Conservation (phyloP, 2,113 vertebrate genomes). For the Cranoglanis bouderius region DNA sequence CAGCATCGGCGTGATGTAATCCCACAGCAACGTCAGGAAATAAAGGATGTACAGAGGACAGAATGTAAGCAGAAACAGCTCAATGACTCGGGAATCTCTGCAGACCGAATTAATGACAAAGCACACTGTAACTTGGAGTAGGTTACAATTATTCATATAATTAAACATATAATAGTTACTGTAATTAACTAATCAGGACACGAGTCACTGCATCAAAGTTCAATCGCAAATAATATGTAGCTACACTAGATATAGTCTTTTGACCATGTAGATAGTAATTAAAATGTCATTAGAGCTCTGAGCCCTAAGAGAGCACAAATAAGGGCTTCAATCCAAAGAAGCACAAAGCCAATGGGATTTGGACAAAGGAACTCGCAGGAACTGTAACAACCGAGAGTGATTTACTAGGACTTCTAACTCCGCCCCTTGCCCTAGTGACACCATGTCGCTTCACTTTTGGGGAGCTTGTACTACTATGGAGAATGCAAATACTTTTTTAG, state of each 20-base stretch:
- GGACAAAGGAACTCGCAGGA: background rate
- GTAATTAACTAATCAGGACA: conserved; percentile 23
- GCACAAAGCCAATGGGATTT: background rate
- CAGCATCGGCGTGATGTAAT: background rate
- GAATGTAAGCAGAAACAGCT: background rate
- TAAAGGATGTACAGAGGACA: background rate
- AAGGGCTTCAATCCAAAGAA: background rate
- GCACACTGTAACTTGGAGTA: background rate
- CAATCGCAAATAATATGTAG: background rate
- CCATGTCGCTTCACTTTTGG: background rate
- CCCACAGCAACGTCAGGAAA: background rate
- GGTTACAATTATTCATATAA: conserved; percentile 16
- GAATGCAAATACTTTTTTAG: background rate
- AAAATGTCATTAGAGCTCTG: background rate
- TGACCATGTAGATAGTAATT: background rate
- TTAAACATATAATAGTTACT: conserved; percentile 8
- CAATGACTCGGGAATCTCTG: background rate
- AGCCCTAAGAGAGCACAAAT: background rate
- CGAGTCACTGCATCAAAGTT: background rate
- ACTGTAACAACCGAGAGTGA: background rate
- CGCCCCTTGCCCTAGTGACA: background rate
- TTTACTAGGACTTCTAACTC: background rate
- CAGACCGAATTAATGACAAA: background rate
- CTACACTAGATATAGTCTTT: background rate
- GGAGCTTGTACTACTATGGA: background rate